phyloP scores from a whole-genome alignment of 2,113 vertebrate genomes.

The Thinocorus orbignyianus region DNA sequence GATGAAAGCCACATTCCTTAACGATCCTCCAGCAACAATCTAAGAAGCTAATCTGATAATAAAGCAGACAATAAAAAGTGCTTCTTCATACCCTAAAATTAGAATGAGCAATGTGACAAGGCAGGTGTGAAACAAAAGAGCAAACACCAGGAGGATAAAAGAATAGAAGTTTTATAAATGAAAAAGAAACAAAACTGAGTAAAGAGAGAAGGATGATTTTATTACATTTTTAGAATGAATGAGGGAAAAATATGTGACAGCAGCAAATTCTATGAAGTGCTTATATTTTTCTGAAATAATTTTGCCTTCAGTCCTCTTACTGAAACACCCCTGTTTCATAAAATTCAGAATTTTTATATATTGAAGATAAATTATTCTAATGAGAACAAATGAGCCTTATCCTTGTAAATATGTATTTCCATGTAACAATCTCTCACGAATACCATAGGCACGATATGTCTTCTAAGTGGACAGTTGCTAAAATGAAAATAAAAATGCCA shows the following conservation, averaged over 20 bases:
- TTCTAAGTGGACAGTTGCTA: neutral
- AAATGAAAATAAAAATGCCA: neutral
- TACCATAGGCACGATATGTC: neutral
- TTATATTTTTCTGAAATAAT: neutral
- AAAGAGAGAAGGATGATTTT: neutral
- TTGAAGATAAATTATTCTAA: neutral
- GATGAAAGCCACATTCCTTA: neutral
- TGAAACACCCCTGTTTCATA: neutral
- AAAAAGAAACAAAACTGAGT: neutral
- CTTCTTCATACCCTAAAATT: neutral
- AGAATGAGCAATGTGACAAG: neutral
- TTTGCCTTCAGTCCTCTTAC: neutral
- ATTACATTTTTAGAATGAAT: neutral
- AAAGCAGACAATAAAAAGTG: neutral
- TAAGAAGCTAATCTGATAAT: neutral
- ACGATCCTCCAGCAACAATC: neutral
- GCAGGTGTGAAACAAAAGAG: neutral
- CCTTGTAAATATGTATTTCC: neutral
- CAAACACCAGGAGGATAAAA: neutral
- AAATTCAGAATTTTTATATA: neutral
- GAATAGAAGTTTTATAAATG: neutral
- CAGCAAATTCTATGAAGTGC: neutral
- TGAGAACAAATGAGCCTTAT: neutral
- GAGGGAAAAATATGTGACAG: neutral
- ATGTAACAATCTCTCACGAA: neutral